Evolutionary conservation across 2,888 invertebrate genomes (phyloP).

Genomic region (Thymelicus acteon): DNA sequence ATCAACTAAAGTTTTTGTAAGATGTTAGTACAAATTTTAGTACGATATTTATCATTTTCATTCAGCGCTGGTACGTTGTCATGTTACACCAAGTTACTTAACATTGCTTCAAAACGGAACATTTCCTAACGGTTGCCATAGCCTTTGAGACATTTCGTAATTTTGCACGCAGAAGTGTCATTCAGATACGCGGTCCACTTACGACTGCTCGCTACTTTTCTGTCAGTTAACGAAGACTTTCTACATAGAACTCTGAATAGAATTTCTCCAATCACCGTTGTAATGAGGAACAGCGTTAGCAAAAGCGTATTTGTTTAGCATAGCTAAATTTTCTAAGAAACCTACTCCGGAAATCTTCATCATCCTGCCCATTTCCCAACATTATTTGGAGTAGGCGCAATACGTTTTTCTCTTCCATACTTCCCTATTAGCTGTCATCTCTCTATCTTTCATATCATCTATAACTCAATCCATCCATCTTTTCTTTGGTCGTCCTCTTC

Average conservation of each 20-base stretch:
- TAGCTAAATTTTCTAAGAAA: background rate
- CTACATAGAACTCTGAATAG: background rate
- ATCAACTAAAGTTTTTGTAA: no score
- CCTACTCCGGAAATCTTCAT: no score
- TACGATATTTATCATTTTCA: background rate
- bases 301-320: background rate
- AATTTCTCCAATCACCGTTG: constrained; percentile 7
- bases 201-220: constrained; percentile 6
- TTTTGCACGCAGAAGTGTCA: constrained; percentile 15
- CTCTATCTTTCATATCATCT: no score
- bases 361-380: no score
- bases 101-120: background rate
- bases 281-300: background rate
- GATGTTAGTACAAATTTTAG: no score
- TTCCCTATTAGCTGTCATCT: no score
- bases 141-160: constrained; percentile 5
- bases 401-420: no score
- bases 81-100: background rate
- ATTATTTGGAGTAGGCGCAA: no score
- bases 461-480: no score
- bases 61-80: background rate
- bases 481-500: no score
- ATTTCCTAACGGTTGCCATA: constrained; percentile 8
- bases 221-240: constrained; percentile 2
- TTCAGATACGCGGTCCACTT: constrained; percentile 12